Percentiles rank a stretch among this genome's conserved stretches.
Conservation (phyloP, 2,113 vertebrate species). For the Panthera tigris region DNA sequence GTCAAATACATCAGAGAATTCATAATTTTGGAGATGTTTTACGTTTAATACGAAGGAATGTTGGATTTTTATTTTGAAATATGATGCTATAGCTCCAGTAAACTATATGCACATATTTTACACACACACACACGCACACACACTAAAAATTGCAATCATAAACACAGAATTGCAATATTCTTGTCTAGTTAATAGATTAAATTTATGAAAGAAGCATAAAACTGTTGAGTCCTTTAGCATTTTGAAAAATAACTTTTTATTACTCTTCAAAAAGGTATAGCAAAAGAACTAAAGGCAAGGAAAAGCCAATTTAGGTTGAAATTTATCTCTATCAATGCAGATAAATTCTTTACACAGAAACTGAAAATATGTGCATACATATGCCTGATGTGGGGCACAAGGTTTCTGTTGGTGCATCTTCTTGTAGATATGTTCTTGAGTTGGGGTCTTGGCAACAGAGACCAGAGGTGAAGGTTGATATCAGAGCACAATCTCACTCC, state of each 20-base stretch:
- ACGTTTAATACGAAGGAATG: slow-evolving; percentile 8
- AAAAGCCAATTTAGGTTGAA: background rate
- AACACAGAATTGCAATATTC: background rate
- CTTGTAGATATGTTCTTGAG: background rate
- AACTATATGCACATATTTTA: background rate
- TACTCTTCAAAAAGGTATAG: background rate
- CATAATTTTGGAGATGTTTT: background rate
- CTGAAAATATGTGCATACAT: background rate
- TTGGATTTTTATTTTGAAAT: slow-evolving; percentile 38
- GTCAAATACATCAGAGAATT: background rate
- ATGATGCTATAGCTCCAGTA: slow-evolving; percentile 6
- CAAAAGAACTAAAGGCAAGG: background rate
- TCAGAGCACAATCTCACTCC: background rate
- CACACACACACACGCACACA: background rate
- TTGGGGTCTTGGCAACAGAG: background rate
- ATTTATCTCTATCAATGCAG: background rate
- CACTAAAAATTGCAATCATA: background rate
- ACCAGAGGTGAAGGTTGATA: background rate
- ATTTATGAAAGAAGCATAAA: background rate
- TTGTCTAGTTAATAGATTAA: background rate
- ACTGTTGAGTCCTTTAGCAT: background rate
- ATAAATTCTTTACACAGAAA: background rate
- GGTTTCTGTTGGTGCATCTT: background rate
- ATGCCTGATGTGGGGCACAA: too few relatives aligned
- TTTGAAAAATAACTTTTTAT: background rate